Evolutionary conservation across 2,888 invertebrate species (phyloP).

Genomic region (Parascotia fuliginaria): DNA sequence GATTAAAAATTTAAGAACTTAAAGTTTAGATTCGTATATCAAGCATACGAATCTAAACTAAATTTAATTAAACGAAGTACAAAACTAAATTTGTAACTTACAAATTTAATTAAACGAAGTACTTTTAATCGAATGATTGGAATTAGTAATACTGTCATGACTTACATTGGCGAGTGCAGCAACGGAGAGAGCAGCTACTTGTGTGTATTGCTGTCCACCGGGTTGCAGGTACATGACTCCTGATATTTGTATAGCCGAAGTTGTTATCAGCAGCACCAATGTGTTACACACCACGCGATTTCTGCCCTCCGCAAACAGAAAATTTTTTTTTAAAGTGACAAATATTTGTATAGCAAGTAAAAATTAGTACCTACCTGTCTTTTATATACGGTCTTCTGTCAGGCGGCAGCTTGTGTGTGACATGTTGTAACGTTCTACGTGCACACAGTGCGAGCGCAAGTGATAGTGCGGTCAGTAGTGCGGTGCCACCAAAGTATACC

Average conservation of each 20-base stretch:
- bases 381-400: constrained; percentile 85
- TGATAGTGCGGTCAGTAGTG: constrained; percentile 89
- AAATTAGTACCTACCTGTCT: constrained; percentile 70
- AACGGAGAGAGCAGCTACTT: constrained; percentile 63
- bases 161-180: constrained; percentile 73
- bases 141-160: constrained; percentile 21
- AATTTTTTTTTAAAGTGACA: too few species aligned
- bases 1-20: too few species aligned
- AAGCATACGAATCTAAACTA: too few species aligned
- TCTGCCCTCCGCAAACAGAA: constrained; percentile 35
- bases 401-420: constrained; percentile 85
- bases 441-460: constrained; percentile 89
- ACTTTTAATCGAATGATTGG: neutral
- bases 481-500: constrained; percentile 89
- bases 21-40: too few species aligned
- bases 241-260: constrained; percentile 69
- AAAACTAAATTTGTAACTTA: too few species aligned
- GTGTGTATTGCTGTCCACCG: constrained; percentile 57
- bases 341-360: too few species aligned
- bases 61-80: too few species aligned
- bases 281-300: constrained; percentile 69
- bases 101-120: too few species aligned
- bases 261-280: constrained; percentile 63
- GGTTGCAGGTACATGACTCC: constrained; percentile 77
- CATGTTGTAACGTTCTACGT: constrained; percentile 85